Evolutionary conservation across 2,113 vertebrate species (phyloP).

Genomic region (Garra rufa): DNA sequence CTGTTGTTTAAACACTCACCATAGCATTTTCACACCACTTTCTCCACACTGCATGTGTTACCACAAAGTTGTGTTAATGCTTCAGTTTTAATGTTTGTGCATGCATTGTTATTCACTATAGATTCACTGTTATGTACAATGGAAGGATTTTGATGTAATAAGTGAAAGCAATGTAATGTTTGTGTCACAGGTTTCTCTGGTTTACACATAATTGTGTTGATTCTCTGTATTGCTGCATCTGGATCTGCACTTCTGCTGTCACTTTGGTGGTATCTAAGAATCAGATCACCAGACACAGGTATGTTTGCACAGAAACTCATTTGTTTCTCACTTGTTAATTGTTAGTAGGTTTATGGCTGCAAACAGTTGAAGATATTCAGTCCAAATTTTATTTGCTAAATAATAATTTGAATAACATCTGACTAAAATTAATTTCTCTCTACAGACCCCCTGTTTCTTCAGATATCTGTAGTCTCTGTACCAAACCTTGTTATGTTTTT

Average conservation of each 20-base stretch:
- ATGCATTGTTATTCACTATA: too few species aligned
- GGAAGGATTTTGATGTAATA: not conserved
- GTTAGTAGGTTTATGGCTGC: not conserved
- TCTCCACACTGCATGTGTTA: too few species aligned
- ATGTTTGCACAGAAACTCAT: not conserved
- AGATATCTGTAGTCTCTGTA: not conserved
- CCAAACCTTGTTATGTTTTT: conserved; percentile 14
- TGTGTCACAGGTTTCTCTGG: not conserved
- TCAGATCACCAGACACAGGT: not conserved
- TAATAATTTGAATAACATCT: not conserved
- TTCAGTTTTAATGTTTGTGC: too few species aligned
- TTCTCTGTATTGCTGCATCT: not conserved
- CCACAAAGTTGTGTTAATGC: too few species aligned
- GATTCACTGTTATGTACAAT: too few species aligned
- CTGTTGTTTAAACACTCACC: too few species aligned
- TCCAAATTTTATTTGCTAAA: not conserved
- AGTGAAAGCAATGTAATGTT: not conserved
- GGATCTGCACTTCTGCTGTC: not conserved
- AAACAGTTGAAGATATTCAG: not conserved
- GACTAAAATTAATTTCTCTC: not conserved
- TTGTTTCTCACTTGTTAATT: not conserved
- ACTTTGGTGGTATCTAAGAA: not conserved
- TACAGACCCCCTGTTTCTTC: not conserved
- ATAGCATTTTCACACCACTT: too few species aligned
- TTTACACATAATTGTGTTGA: not conserved